Percentiles rank a stretch among this genome's conserved stretches.
Evolutionary conservation across 1,140 invertebrate genomes (phyloP).

Genomic region (Calosoma granatense): DNA sequence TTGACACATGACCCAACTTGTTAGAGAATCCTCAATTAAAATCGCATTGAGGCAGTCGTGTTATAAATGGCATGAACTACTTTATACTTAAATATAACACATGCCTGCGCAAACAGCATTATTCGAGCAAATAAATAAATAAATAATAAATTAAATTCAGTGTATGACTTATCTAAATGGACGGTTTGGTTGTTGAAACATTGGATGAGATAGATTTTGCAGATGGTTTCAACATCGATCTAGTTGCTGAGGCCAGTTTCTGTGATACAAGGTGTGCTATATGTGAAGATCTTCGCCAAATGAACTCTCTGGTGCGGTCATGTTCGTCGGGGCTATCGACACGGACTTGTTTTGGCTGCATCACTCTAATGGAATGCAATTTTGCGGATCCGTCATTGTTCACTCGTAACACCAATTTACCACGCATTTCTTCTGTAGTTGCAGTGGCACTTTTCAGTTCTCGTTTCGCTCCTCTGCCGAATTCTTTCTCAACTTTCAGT

Average conservation of each 20-base stretch:
- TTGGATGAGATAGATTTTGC: conserved; percentile 21
- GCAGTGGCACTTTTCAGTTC: conserved; percentile 71
- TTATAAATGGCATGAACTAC: not conserved
- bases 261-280: conserved; percentile 73
- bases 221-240: conserved; percentile 56
- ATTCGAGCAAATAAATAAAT: not conserved
- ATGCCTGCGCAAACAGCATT: no score
- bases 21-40: not conserved
- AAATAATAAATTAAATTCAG: not conserved
- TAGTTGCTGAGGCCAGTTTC: conserved; percentile 63
- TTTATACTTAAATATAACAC: not conserved
- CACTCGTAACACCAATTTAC: conserved; percentile 65
- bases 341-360: conserved; percentile 75
- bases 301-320: conserved; percentile 68
- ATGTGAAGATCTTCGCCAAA: conserved; percentile 68
- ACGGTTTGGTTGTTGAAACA: not conserved
- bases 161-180: not conserved
- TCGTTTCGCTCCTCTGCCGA: conserved; percentile 64
- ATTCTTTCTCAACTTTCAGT: conserved; percentile 72
- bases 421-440: conserved; percentile 73
- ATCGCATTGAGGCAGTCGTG: not conserved
- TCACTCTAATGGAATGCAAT: conserved; percentile 68
- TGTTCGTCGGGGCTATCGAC: conserved; percentile 71
- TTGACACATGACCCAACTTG: no score
- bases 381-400: conserved; percentile 64